Conservation (phyloP, 2,888 invertebrate genomes). For the Orchestes rusci region DNA sequence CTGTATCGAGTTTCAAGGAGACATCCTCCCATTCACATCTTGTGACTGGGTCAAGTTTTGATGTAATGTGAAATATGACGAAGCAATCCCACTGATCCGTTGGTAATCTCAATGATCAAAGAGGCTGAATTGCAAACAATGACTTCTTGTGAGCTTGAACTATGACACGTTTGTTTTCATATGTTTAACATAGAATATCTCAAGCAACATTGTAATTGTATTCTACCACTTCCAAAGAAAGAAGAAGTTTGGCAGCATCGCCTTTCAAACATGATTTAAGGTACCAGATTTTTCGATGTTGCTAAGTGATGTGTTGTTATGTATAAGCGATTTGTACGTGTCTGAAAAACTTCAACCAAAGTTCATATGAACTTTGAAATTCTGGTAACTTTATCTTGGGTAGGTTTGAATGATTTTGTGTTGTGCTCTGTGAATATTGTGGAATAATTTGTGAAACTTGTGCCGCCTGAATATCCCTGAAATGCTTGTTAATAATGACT, state of each 20-base stretch:
- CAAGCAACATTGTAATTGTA: constrained; percentile 1
- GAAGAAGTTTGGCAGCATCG: too few relatives aligned
- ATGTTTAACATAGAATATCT: constrained; percentile 1
- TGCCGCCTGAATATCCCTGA: too few relatives aligned
- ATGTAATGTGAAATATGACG: background rate
- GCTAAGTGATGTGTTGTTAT: background rate
- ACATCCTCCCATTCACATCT: background rate
- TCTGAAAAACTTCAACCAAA: background rate
- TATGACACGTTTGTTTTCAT: background rate
- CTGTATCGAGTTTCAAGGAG: constrained; percentile 1
- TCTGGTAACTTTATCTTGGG: too few relatives aligned
- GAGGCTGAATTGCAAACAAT: too few relatives aligned
- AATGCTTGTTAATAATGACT: background rate
- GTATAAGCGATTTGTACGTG: constrained; percentile 2
- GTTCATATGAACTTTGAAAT: background rate
- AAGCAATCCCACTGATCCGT: background rate
- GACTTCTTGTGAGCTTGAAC: too few relatives aligned
- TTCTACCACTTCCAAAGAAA: background rate
- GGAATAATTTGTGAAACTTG: too few relatives aligned
- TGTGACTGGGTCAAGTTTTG: background rate
- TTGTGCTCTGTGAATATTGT: background rate
- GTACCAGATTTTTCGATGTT: background rate
- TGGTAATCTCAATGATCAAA: constrained; percentile 1
- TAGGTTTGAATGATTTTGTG: too few relatives aligned
- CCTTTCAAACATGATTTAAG: constrained; percentile 1